Conservation (phyloP, 2,888 invertebrate species). For the Agrochola litura region DNA sequence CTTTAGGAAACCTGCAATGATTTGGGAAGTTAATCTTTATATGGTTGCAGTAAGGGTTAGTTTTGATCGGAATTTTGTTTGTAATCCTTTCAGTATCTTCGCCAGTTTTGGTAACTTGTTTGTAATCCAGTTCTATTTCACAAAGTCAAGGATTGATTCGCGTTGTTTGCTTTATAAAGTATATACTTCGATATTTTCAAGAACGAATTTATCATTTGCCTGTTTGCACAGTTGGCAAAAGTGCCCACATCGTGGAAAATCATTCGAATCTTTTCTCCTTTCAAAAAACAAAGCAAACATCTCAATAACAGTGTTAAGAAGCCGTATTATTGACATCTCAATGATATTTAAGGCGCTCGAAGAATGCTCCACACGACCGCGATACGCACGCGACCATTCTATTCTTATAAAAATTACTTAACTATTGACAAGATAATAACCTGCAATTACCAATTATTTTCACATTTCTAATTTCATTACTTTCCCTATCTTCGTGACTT, state of each 20-base stretch:
- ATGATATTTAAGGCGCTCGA: conserved; percentile 29
- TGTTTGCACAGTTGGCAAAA: neutral
- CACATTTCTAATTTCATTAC: conserved; percentile 32
- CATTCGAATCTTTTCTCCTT: conserved; percentile 15
- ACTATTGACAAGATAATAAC: conserved; percentile 15
- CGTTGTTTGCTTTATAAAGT: neutral
- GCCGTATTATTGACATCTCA: conserved; percentile 9
- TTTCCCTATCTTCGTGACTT: conserved; percentile 5
- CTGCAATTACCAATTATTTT: conserved; percentile 41
- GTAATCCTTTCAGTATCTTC: conserved; percentile 19
- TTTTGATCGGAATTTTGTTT: conserved; percentile 23
- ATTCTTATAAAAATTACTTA: conserved; percentile 18
- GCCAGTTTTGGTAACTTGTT: conserved; percentile 55
- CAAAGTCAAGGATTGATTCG: conserved; percentile 12
- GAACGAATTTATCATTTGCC: neutral
- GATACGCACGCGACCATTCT: conserved; percentile 27
- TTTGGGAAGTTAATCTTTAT: conserved; percentile 35
- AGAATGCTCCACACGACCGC: conserved; percentile 4
- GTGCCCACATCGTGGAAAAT: neutral
- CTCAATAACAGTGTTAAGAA: neutral
- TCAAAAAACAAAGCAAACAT: conserved; percentile 1
- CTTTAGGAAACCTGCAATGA: conserved; percentile 38
- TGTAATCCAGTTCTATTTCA: conserved; percentile 40
- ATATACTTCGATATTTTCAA: neutral
- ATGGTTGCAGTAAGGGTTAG: neutral